Evolutionary conservation across 2,888 invertebrate genomes (phyloP).

Genomic region (Busseola fusca): DNA sequence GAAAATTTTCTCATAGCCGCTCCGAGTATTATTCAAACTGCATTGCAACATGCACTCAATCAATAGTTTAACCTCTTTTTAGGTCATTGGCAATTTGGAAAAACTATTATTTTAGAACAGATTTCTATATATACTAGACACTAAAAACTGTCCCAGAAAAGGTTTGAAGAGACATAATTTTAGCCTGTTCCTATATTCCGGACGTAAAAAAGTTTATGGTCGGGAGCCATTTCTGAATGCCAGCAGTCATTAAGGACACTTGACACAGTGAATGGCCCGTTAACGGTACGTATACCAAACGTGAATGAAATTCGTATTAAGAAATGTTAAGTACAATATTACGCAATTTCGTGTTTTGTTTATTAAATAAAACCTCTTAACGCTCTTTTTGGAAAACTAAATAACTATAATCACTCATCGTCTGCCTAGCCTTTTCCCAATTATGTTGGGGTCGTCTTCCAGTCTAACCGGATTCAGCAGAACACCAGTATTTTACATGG

Average conservation of each 20-base stretch:
- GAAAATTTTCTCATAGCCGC: not conserved
- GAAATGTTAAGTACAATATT: constrained; percentile 38
- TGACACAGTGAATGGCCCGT: constrained; percentile 51
- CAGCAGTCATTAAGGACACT: constrained; percentile 53
- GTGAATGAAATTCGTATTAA: constrained; percentile 40
- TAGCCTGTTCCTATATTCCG: constrained; percentile 58
- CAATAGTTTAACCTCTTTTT: constrained; percentile 15
- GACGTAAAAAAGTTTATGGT: constrained; percentile 58
- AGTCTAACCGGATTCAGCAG: too few species aligned
- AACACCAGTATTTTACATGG: too few species aligned
- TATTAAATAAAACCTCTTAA: constrained; percentile 11
- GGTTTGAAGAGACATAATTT: constrained; percentile 51
- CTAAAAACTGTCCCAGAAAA: constrained; percentile 39
- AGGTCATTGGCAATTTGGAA: constrained; percentile 31
- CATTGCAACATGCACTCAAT: constrained; percentile 30
- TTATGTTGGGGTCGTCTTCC: too few species aligned
- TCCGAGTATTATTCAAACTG: constrained; percentile 4
- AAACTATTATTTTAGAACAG: constrained; percentile 26
- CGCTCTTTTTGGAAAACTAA: not conserved
- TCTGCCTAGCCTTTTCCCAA: too few species aligned
- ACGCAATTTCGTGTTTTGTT: constrained; percentile 42
- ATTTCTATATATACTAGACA: constrained; percentile 19
- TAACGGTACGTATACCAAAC: constrained; percentile 43
- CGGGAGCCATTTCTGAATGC: constrained; percentile 55
- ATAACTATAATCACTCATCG: constrained; percentile 4